A percentile compares a stretch with the other conserved stretches of the same genome.
Evolutionary conservation across 2,888 invertebrate species (phyloP).

Genomic region (Cryptus viduatorius): DNA sequence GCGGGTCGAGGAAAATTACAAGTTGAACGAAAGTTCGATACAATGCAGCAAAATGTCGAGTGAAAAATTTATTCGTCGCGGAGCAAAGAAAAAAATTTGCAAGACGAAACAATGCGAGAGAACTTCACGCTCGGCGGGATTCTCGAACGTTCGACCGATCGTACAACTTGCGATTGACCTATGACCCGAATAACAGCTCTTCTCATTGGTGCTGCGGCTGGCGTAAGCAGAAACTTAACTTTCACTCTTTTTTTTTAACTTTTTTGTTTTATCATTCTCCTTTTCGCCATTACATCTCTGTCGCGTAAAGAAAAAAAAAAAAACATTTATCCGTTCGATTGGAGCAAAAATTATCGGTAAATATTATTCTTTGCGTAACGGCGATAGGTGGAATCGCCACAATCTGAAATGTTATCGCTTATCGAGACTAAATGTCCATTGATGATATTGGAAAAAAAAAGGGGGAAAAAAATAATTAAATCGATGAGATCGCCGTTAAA

Average conservation of each 20-base stretch:
- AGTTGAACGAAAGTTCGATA: constrained; percentile 24
- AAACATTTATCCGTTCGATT: neutral
- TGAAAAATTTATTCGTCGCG: constrained; percentile 53
- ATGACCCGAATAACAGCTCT: constrained; percentile 42
- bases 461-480: neutral
- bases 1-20: neutral
- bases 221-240: constrained; percentile 16
- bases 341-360: neutral
- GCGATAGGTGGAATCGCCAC: neutral
- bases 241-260: constrained; percentile 14
- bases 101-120: constrained; percentile 52
- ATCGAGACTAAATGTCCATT: neutral
- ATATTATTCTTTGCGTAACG: constrained; percentile 47
- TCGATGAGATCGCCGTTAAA: neutral
- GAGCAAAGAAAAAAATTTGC: constrained; percentile 16
- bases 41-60: neutral
- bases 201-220: too few relatives aligned
- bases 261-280: neutral
- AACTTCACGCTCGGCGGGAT: constrained; percentile 56
- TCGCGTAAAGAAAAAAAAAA: neutral
- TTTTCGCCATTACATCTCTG: too few relatives aligned
- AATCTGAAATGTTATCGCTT: constrained; percentile 15
- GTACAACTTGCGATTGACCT: constrained; percentile 39
- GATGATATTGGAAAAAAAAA: neutral
- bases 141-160: constrained; percentile 57